Conservation (phyloP, 2,113 vertebrate species). For the Rhipidura dahli region DNA sequence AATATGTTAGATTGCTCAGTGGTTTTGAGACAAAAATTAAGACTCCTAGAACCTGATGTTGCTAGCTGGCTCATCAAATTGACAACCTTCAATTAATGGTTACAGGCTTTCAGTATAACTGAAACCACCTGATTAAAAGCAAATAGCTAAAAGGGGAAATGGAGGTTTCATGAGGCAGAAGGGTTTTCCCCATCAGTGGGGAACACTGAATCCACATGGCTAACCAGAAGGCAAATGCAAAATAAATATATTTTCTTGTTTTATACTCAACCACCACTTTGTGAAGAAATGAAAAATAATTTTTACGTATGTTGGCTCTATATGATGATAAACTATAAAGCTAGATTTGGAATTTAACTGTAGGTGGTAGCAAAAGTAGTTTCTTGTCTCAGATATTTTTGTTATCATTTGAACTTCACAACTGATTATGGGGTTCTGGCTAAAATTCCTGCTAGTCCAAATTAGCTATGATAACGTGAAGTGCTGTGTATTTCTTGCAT, state of each 20-base stretch:
- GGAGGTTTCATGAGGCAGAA: neutral
- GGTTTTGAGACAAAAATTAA: neutral
- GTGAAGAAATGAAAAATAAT: neutral
- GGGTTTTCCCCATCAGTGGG: neutral
- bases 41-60: neutral
- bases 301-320: neutral
- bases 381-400: neutral
- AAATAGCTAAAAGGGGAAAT: conserved; percentile 47
- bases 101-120: neutral
- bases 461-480: neutral
- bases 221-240: neutral
- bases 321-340: neutral
- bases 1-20: neutral
- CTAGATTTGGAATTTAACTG: conserved; percentile 25
- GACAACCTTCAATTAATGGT: neutral
- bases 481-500: neutral
- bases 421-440: conserved; percentile 40
- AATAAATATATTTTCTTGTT: neutral
- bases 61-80: neutral
- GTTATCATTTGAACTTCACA: neutral
- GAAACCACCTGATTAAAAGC: conserved; percentile 40
- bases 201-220: neutral
- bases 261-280: neutral
- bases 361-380: conserved; percentile 4
- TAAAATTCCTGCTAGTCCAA: conserved; percentile 61